These are phyloP conservation scores for Atrina japonica DNA, from an alignment of 2,888 invertebrate genomes.

Conservation along the genomic window DNA sequence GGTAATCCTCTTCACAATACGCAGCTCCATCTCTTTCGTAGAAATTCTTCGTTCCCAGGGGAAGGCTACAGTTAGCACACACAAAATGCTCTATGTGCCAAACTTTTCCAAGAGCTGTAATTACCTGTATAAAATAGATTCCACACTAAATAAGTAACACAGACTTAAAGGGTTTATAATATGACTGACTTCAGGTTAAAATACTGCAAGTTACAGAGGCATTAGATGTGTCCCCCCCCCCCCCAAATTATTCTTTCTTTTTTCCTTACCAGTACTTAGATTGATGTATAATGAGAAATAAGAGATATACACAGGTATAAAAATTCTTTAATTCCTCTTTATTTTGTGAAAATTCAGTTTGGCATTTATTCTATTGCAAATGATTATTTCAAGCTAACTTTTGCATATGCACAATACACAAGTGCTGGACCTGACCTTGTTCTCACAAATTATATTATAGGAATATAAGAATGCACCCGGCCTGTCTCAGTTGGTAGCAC, in stretches of 20 bases:
- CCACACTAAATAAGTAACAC: not conserved
- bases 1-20: constrained; percentile 99
- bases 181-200: not conserved
- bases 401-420: too few relatives aligned
- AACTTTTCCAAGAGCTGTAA: constrained; percentile 97
- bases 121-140: constrained; percentile 86
- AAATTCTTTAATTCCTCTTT: too few relatives aligned
- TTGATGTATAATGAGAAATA: too few relatives aligned
- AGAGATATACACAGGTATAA: too few relatives aligned
- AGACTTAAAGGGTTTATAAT: not conserved
- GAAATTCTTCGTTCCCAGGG: constrained; percentile 98
- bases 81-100: constrained; percentile 99
- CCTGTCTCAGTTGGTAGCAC: too few relatives aligned
- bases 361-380: too few relatives aligned
- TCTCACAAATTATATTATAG: too few relatives aligned
- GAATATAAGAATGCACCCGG: too few relatives aligned
- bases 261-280: not conserved
- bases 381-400: too few relatives aligned
- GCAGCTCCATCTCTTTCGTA: constrained; percentile 98
- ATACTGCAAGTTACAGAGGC: not conserved
- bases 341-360: too few relatives aligned
- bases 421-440: too few relatives aligned
- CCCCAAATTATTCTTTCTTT: too few relatives aligned
- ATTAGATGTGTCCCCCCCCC: not conserved
- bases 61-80: constrained; percentile 98